These are phyloP conservation scores for Clarias gariepinus DNA, from an alignment of 2,113 vertebrate species.

Conservation along the genomic window DNA sequence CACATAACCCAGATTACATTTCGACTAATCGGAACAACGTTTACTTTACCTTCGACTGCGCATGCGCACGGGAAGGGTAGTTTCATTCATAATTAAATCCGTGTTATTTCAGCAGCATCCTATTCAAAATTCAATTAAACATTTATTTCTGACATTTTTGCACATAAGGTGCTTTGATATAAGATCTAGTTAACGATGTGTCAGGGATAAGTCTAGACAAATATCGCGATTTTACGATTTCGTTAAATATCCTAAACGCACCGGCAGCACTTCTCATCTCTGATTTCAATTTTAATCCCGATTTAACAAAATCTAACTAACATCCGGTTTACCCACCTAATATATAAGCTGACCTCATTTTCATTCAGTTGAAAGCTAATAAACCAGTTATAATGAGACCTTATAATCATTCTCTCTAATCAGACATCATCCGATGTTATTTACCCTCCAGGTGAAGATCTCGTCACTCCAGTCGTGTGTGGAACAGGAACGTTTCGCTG, in stretches of 20 bases:
- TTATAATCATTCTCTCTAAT: neutral
- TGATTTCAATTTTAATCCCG: neutral
- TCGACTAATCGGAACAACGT: no score
- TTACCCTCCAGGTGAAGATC: slow-evolving; percentile 43
- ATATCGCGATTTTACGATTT: neutral
- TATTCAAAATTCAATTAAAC: neutral
- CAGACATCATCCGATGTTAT: neutral
- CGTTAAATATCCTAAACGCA: neutral
- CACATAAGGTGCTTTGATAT: neutral
- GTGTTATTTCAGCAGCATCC: neutral
- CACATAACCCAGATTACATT: neutral
- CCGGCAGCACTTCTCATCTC: neutral
- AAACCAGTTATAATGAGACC: no score
- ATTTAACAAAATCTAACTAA: neutral
- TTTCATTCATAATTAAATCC: neutral
- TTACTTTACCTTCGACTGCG: neutral
- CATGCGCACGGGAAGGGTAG: neutral
- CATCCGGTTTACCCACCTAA: neutral
- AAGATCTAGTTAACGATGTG: neutral
- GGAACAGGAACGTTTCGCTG: neutral
- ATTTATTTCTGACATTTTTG: neutral
- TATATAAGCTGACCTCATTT: neutral
- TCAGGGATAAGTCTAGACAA: neutral
- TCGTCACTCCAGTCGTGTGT: neutral
- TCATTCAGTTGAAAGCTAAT: neutral